A percentile compares a stretch with the other conserved stretches of the same genome.
Conservation (phyloP, 2,797 vertebrate species). For the Brachymystax lenok region DNA sequence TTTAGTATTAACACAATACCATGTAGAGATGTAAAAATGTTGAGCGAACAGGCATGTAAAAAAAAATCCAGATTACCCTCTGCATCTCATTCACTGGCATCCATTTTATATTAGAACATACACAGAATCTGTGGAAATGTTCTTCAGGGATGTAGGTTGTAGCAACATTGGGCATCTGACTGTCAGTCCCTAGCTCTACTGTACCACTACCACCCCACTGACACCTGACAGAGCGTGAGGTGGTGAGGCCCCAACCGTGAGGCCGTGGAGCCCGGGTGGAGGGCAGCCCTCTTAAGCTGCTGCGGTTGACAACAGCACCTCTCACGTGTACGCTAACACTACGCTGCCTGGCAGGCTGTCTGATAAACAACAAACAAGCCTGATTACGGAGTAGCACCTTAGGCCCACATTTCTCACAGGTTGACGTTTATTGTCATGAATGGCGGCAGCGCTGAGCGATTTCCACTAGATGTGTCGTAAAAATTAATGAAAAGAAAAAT, state of each 20-base stretch:
- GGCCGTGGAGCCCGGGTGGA: conserved; percentile 27
- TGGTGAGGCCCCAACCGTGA: conserved; percentile 22
- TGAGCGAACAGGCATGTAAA: not conserved
- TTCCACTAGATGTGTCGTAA: no score
- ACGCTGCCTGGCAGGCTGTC: conserved; percentile 29
- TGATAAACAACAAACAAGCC: conserved; percentile 51
- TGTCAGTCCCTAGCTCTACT: not conserved
- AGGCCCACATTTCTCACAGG: conserved; percentile 62
- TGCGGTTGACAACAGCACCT: conserved; percentile 47
- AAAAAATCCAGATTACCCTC: not conserved
- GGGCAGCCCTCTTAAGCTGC: conserved; percentile 48
- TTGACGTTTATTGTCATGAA: no score
- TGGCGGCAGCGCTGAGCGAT: no score
- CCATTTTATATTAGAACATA: not conserved
- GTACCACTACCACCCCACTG: not conserved
- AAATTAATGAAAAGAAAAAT: no score
- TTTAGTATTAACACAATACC: not conserved
- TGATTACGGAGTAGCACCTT: conserved; percentile 66
- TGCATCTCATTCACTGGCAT: not conserved
- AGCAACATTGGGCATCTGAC: not conserved
- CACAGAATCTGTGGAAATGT: not conserved
- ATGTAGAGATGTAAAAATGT: not conserved
- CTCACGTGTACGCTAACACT: conserved; percentile 17
- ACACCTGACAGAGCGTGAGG: conserved; percentile 31
- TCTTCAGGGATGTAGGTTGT: not conserved